Evolutionary conservation across 2,888 invertebrate species (phyloP).

Genomic region (Mesopsocus fuscifrons): DNA sequence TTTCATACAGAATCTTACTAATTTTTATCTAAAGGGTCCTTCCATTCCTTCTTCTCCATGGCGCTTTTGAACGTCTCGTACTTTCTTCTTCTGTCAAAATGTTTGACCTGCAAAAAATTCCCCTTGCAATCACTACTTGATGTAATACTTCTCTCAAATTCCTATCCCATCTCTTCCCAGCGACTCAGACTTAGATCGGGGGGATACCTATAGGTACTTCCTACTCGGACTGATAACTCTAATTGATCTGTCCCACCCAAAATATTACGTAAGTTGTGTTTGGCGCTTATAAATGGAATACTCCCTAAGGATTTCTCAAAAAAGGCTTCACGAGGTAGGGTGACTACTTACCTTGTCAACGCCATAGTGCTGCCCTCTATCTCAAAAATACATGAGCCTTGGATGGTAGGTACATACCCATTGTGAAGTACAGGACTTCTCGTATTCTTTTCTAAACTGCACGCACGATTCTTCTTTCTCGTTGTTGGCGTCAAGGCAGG

Average conservation of each 20-base stretch:
- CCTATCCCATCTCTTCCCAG: neutral
- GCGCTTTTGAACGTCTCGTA: constrained; percentile 75
- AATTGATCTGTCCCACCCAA: too few species aligned
- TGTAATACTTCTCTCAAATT: neutral
- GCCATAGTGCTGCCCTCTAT: neutral
- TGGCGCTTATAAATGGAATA: too few species aligned
- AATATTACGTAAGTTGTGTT: too few species aligned
- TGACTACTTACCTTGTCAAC: neutral
- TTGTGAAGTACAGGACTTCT: constrained; percentile 56
- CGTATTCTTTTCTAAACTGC: constrained; percentile 51
- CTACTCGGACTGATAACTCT: too few species aligned
- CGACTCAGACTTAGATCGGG: too few species aligned
- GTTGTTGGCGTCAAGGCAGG: constrained; percentile 50
- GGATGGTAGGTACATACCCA: too few species aligned
- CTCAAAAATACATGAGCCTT: neutral
- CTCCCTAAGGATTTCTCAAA: too few species aligned
- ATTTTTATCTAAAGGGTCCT: constrained; percentile 56
- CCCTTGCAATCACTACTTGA: too few species aligned
- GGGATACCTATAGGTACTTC: too few species aligned
- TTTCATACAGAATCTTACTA: too few species aligned
- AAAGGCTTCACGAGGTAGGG: too few species aligned
- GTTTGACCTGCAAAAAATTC: constrained; percentile 54
- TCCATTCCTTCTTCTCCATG: constrained; percentile 60
- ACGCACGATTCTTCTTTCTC: constrained; percentile 40
- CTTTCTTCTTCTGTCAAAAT: constrained; percentile 79